phyloP scores from a whole-genome alignment of 1,140 invertebrate genomes.

The Heliothis subflexa region DNA sequence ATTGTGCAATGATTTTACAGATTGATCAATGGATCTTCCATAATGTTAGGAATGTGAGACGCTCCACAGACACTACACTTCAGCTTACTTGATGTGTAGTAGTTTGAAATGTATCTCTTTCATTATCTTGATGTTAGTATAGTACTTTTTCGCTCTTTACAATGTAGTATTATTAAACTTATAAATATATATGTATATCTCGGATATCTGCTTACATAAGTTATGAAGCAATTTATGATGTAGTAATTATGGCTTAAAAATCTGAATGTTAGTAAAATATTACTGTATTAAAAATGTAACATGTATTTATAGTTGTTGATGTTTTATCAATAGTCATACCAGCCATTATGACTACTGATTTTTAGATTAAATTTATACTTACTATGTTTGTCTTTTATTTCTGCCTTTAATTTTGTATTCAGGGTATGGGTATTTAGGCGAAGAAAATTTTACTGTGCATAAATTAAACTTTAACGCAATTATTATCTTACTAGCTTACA shows the following conservation, averaged over 20 bases:
- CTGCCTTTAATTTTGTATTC: no score
- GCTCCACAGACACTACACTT: slow-evolving; percentile 55
- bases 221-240: slow-evolving; percentile 8
- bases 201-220: neutral
- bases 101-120: slow-evolving; percentile 1
- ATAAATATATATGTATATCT: neutral
- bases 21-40: slow-evolving; percentile 51
- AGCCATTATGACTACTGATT: slow-evolving; percentile 84
- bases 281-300: slow-evolving; percentile 52
- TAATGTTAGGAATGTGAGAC: slow-evolving; percentile 41
- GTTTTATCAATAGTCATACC: slow-evolving; percentile 79
- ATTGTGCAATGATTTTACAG: slow-evolving; percentile 58
- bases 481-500: no score
- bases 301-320: slow-evolving; percentile 59
- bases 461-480: no score
- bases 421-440: no score
- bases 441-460: no score
- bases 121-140: slow-evolving; percentile 4
- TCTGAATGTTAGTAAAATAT: slow-evolving; percentile 28
- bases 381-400: slow-evolving; percentile 62
- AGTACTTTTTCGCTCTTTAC: slow-evolving; percentile 15
- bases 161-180: neutral
- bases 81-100: slow-evolving; percentile 49
- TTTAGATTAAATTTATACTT: slow-evolving; percentile 78
- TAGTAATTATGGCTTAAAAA: slow-evolving; percentile 17